A percentile compares a stretch with the other conserved stretches of the same genome.
phyloP scores from a whole-genome alignment of 2,888 invertebrate genomes.

The Agonopterix subpropinquella region DNA sequence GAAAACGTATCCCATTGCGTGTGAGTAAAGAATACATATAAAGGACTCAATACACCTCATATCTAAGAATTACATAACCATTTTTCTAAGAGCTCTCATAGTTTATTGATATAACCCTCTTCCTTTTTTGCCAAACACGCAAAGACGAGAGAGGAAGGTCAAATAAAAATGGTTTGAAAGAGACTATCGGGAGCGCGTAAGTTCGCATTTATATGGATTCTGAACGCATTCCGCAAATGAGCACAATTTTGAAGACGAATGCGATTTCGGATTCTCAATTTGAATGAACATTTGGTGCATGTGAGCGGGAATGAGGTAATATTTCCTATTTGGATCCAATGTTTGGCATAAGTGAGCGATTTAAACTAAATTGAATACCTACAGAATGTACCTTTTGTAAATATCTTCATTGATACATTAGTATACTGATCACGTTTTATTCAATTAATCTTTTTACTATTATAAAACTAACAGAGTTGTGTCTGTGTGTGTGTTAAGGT shows the following conservation, averaged over 20 bases:
- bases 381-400: too few species aligned
- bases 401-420: too few species aligned
- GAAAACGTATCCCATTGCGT: slow-evolving; percentile 41
- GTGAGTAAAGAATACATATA: slow-evolving; percentile 57
- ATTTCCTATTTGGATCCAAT: slow-evolving; percentile 28
- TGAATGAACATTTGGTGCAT: slow-evolving; percentile 46
- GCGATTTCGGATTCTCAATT: slow-evolving; percentile 57
- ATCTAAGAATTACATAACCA: slow-evolving; percentile 32
- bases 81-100: slow-evolving; percentile 32
- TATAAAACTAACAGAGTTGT: too few species aligned
- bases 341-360: background rate
- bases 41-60: slow-evolving; percentile 37
- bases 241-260: slow-evolving; percentile 69
- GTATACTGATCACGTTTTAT: too few species aligned
- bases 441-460: too few species aligned
- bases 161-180: slow-evolving; percentile 25
- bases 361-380: too few species aligned
- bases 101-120: slow-evolving; percentile 20
- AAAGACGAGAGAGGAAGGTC: slow-evolving; percentile 23
- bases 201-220: slow-evolving; percentile 69
- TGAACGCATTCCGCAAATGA: slow-evolving; percentile 64
- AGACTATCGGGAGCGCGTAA: slow-evolving; percentile 39
- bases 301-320: slow-evolving; percentile 50
- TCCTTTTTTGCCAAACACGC: slow-evolving; percentile 15
- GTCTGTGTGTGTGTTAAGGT: too few species aligned